Conservation (phyloP, 1,140 invertebrate species). For the Forficula auricularia region DNA sequence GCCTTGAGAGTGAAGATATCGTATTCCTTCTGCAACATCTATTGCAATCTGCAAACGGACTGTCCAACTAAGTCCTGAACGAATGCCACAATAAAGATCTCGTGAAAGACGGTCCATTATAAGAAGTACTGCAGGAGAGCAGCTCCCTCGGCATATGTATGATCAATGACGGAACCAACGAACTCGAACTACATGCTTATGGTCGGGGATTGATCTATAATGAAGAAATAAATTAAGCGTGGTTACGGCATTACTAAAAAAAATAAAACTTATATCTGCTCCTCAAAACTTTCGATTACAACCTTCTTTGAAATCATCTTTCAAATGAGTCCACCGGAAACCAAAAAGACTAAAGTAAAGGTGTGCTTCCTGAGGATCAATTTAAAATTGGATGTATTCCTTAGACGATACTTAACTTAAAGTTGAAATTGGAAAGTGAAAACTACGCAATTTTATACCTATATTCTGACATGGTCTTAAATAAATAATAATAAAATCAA, state of each 20-base stretch:
- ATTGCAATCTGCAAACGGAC: slow-evolving; percentile 54
- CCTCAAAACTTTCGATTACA: slow-evolving; percentile 3
- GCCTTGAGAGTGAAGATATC: slow-evolving; percentile 74
- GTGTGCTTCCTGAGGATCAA: too few species aligned
- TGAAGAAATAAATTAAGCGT: slow-evolving; percentile 4
- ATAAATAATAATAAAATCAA: too few species aligned
- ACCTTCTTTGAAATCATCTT: too few species aligned
- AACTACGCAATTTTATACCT: too few species aligned
- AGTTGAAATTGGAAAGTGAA: too few species aligned
- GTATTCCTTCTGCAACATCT: slow-evolving; percentile 68
- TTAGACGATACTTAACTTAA: too few species aligned
- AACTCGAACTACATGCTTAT: slow-evolving; percentile 64
- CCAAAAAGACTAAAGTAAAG: too few species aligned
- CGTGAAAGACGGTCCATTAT: slow-evolving; percentile 54
- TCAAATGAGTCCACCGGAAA: too few species aligned
- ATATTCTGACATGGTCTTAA: too few species aligned
- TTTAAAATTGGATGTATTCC: too few species aligned
- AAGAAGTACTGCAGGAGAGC: slow-evolving; percentile 57
- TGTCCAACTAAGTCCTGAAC: slow-evolving; percentile 48
- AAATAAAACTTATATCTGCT: too few species aligned
- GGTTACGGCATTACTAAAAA: background rate
- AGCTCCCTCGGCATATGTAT: slow-evolving; percentile 47
- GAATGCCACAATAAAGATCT: slow-evolving; percentile 68
- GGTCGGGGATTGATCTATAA: slow-evolving; percentile 60
- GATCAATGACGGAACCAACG: slow-evolving; percentile 70